Evolutionary conservation across 2,888 invertebrate species (phyloP).

Genomic region (Neria commutata): DNA sequence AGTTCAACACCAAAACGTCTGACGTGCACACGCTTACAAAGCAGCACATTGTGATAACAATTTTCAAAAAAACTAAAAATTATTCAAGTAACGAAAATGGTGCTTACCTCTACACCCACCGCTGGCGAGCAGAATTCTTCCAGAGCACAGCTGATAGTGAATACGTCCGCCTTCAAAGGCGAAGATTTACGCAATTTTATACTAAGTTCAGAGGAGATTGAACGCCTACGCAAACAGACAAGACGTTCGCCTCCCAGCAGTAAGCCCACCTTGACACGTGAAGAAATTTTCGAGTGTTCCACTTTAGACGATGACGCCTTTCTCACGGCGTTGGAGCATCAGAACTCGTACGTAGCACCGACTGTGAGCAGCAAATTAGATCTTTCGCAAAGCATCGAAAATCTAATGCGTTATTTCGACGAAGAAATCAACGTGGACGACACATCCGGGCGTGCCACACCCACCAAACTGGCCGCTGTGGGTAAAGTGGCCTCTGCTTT

Average conservation of each 20-base stretch:
- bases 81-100: conserved; percentile 34
- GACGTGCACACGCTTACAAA: conserved; percentile 33
- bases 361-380: conserved; percentile 38
- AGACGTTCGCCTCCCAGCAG: conserved; percentile 29
- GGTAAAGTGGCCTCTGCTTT: conserved; percentile 45
- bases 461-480: conserved; percentile 34
- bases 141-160: conserved; percentile 35
- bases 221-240: background rate
- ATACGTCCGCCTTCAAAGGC: conserved; percentile 48
- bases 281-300: conserved; percentile 51
- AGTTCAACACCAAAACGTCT: conserved; percentile 41
- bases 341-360: conserved; percentile 34
- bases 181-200: conserved; percentile 46
- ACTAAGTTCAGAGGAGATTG: conserved; percentile 47
- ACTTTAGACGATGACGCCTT: conserved; percentile 48
- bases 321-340: conserved; percentile 40
- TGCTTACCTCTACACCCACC: conserved; percentile 43
- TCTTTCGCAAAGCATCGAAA: conserved; percentile 44
- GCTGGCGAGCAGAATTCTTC: conserved; percentile 13
- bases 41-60: conserved; percentile 6
- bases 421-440: conserved; percentile 43
- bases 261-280: conserved; percentile 45
- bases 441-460: conserved; percentile 12
- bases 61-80: background rate
- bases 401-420: conserved; percentile 52